A percentile compares a stretch with the other conserved stretches of the same genome.
These are phyloP conservation scores for Melikaiella ostensackeni DNA, from an alignment of 2,888 invertebrate species.

Conservation along the genomic window DNA sequence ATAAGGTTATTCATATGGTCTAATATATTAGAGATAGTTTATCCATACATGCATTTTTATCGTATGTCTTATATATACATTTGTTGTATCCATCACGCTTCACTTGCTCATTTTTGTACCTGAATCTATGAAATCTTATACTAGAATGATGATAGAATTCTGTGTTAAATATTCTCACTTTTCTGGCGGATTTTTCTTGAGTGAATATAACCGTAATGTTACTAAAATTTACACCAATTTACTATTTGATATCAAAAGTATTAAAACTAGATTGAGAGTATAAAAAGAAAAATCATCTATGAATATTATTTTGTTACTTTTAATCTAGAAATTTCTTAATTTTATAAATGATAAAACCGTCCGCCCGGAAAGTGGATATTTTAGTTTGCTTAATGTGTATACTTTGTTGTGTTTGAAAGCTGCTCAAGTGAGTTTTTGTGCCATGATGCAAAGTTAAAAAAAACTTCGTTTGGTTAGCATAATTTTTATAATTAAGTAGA, in stretches of 20 bases:
- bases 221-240: background rate
- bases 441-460: constrained; percentile 42
- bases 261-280: background rate
- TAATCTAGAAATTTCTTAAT: no score
- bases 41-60: background rate
- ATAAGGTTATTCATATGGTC: background rate
- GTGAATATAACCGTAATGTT: background rate
- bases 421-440: constrained; percentile 40
- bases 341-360: background rate
- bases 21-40: background rate
- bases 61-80: background rate
- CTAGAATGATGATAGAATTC: background rate
- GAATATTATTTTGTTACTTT: no score
- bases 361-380: background rate
- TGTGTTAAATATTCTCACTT: background rate
- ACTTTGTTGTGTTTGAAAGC: constrained; percentile 39
- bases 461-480: constrained; percentile 40
- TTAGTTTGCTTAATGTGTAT: constrained; percentile 24
- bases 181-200: background rate
- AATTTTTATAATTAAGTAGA: constrained; percentile 36
- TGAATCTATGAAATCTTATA: constrained; percentile 4
- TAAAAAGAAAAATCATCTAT: background rate
- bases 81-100: background rate
- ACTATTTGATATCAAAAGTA: background rate
- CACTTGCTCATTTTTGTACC: constrained; percentile 11